A percentile compares a stretch with the other conserved stretches of the same genome.
These are phyloP conservation scores for Nemopilema nomurai DNA, from an alignment of 30 jellyfish, hydroid and myxozoan genomes.

Conservation along the genomic window DNA sequence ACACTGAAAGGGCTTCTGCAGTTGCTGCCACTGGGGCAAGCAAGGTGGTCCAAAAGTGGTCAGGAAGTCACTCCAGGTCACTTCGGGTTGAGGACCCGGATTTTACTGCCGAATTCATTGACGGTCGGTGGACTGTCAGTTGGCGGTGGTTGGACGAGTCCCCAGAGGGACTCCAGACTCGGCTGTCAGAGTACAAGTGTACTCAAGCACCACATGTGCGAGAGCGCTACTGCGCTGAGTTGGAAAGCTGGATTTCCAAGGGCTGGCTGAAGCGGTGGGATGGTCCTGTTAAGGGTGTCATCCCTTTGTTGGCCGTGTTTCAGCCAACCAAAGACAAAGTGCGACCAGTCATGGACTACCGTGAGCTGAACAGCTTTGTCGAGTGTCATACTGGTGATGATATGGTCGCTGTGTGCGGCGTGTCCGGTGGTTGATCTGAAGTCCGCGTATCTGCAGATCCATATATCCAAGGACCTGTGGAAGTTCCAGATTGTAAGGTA, in stretches of 20 bases:
- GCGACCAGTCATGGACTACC: constrained; percentile 46
- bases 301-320: constrained; percentile 43
- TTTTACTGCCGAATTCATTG: constrained; percentile 13
- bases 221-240: too few species aligned
- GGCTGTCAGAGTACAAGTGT: constrained; percentile 29
- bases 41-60: constrained; percentile 8
- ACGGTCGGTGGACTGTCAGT: constrained; percentile 14
- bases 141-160: constrained; percentile 34
- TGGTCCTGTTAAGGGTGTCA: constrained; percentile 2
- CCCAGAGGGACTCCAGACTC: constrained; percentile 30
- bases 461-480: constrained; percentile 19
- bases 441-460: constrained; percentile 37
- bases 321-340: constrained; percentile 30
- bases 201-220: not conserved
- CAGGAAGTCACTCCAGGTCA: not conserved
- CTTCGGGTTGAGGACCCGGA: constrained; percentile 4
- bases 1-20: constrained; percentile 4
- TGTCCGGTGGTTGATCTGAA: constrained; percentile 17
- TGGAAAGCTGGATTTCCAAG: constrained; percentile 7
- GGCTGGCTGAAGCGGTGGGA: constrained; percentile 16
- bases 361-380: constrained; percentile 26
- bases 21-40: constrained; percentile 9
- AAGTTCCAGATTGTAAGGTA: constrained; percentile 13
- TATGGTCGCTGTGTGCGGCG: constrained; percentile 36
- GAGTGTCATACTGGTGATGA: constrained; percentile 31